These are phyloP conservation scores for Monodelphis domestica DNA, from an alignment of 2,797 vertebrate species.

Conservation along the genomic window DNA sequence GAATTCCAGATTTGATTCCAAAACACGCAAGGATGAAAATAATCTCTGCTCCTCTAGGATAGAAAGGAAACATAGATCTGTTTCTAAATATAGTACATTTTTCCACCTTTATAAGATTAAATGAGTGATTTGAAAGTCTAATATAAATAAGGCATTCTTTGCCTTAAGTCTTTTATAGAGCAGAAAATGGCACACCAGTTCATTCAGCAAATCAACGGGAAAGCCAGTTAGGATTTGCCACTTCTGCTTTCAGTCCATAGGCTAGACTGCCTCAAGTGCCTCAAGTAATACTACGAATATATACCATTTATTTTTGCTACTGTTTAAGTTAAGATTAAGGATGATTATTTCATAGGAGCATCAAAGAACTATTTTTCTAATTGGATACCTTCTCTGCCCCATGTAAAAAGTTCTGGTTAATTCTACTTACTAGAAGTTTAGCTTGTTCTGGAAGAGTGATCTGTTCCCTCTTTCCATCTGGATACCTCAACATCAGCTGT, in stretches of 20 bases:
- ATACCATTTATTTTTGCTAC: not conserved
- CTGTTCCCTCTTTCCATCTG: slow-evolving; percentile 98
- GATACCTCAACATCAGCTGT: slow-evolving; percentile 98
- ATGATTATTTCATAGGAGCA: slow-evolving; percentile 32
- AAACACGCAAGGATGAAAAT: not conserved
- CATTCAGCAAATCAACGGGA: slow-evolving; percentile 49
- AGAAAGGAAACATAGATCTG: not conserved
- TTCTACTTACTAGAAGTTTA: slow-evolving; percentile 93
- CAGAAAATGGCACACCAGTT: not conserved
- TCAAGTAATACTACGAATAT: not conserved
- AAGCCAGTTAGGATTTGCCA: slow-evolving; percentile 33
- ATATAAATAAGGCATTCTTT: not conserved
- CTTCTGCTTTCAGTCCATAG: slow-evolving; percentile 37
- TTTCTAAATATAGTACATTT: not conserved
- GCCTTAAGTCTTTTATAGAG: not conserved
- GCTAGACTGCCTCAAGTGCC: slow-evolving; percentile 14
- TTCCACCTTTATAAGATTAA: not conserved
- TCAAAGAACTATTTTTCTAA: not conserved
- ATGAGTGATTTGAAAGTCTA: not conserved
- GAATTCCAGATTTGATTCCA: not conserved
- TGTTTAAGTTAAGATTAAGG: no score
- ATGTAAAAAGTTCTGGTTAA: slow-evolving; percentile 20
- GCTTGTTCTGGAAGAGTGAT: slow-evolving; percentile 96
- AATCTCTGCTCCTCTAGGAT: not conserved
- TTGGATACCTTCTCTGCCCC: slow-evolving; percentile 26